These are phyloP conservation scores for Phacellophora camtschatica DNA, from an alignment of 30 jellyfish, hydroid and myxozoan genomes.

Conservation along the genomic window DNA sequence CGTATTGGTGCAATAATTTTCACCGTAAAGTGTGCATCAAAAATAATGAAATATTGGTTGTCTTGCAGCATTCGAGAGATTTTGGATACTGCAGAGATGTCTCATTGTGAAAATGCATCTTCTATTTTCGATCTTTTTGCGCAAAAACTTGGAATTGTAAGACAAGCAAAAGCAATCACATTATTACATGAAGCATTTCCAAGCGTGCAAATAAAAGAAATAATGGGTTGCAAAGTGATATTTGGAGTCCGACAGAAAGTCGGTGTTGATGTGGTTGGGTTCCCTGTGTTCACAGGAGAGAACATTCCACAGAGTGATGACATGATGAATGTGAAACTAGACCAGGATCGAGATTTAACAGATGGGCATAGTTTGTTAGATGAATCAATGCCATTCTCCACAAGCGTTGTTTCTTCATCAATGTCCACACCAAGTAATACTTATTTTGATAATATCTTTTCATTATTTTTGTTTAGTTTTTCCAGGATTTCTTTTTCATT, in stretches of 20 bases:
- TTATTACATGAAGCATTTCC: constrained; percentile 58
- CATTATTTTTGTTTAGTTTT: too few relatives aligned
- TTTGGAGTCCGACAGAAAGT: constrained; percentile 42
- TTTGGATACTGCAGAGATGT: constrained; percentile 29
- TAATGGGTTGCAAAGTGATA: constrained; percentile 36
- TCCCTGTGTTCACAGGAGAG: constrained; percentile 51
- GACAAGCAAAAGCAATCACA: constrained; percentile 9
- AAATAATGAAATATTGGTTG: too few relatives aligned
- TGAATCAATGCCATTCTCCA: too few relatives aligned
- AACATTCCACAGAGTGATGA: constrained; percentile 20
- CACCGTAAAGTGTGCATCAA: too few relatives aligned
- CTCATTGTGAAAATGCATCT: constrained; percentile 52
- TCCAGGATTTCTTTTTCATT: too few relatives aligned
- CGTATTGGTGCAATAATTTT: too few relatives aligned
- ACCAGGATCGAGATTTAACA: too few relatives aligned
- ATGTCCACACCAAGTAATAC: too few relatives aligned
- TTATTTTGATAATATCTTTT: too few relatives aligned
- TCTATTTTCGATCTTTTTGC: constrained; percentile 17
- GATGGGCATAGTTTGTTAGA: too few relatives aligned
- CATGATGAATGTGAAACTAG: neutral
- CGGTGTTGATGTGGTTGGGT: neutral
- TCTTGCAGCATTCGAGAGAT: constrained; percentile 25
- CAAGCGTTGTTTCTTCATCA: too few relatives aligned
- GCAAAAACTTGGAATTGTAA: constrained; percentile 45
- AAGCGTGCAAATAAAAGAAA: constrained; percentile 26